Evolutionary conservation across 2,888 invertebrate species (phyloP).

Genomic region (Lithophane ornitopus): DNA sequence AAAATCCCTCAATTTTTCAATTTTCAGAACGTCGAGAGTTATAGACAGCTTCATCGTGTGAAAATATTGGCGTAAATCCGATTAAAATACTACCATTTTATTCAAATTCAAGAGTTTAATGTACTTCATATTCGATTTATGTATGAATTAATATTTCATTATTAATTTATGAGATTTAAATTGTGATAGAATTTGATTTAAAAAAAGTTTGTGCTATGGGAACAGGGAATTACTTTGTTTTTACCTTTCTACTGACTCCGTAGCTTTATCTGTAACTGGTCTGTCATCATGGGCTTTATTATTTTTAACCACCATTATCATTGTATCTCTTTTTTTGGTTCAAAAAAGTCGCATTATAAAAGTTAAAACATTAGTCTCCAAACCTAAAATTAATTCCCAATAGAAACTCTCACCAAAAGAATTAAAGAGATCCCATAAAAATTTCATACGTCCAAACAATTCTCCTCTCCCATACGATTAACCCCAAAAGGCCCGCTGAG

Average conservation of each 20-base stretch:
- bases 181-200: conserved; percentile 15
- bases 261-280: neutral
- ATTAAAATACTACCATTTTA: conserved; percentile 19
- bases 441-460: conserved; percentile 37
- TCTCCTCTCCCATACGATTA: conserved; percentile 34
- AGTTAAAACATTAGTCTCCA: neutral
- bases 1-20: conserved; percentile 5
- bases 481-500: conserved; percentile 49
- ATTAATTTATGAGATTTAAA: conserved; percentile 29
- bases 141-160: conserved; percentile 4
- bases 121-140: conserved; percentile 11
- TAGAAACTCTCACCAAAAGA: neutral
- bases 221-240: too few relatives aligned
- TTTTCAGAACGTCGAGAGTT: neutral
- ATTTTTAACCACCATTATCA: neutral
- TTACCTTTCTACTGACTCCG: neutral
- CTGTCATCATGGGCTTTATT: neutral
- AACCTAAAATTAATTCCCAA: neutral
- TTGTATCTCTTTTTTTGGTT: neutral
- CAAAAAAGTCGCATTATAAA: neutral
- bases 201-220: too few relatives aligned
- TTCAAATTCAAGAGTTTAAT: neutral
- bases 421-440: conserved; percentile 23
- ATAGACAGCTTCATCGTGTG: neutral
- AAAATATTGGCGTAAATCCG: neutral